Evolutionary conservation across 2,888 invertebrate species (phyloP), one percentile per base, ranked within the genome.

Genomic region (Opisthograptis luteolata): DNA sequence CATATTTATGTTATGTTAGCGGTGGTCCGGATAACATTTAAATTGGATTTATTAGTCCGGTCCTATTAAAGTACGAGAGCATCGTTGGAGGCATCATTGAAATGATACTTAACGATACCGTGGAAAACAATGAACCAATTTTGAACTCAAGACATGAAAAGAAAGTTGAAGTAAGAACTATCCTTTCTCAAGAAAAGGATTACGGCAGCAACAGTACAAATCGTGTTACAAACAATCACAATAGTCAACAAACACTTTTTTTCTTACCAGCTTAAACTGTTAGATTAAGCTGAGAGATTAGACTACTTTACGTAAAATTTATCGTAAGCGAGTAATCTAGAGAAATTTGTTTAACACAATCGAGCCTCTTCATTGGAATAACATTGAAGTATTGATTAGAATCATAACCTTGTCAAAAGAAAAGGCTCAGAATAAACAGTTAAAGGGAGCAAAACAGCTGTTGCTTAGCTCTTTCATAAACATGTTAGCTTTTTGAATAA

Each of bases 1-100:
- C 90, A 90, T 90, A n/a, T n/a, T n/a, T n/a, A 88, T 87, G 88
- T 87, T 87, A 86, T 88, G 83, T 85, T 86, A 87, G 76, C 58
- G 82, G 83, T 79, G 82, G 87, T 81, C 86, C 81, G 75, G 79
- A 73, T 67, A 71, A 84, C 81, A 80, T 89, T 88, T 89, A 88
- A 90, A 89, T 89, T 87, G 88, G 83, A 90, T 88, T 89, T 90
- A 88, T 88, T 87, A 87, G 87, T 80, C 77, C 78, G 74, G 75
- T 63, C 74, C 76, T 68, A 81, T 83, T 80, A 85, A 82, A 70
- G 74, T 65, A 73, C 70, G 60, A 66, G 27, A 47, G 68, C 87
- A 66, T 77, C 81, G 86, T 84, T 77, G 87, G 87, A 73, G 86
- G 84, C 76, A 75, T 71, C 64, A 60, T 72, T 67, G 58, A 70